phyloP scores from a whole-genome alignment of 2,113 vertebrate genomes.

The Epinephelus lanceolatus region DNA sequence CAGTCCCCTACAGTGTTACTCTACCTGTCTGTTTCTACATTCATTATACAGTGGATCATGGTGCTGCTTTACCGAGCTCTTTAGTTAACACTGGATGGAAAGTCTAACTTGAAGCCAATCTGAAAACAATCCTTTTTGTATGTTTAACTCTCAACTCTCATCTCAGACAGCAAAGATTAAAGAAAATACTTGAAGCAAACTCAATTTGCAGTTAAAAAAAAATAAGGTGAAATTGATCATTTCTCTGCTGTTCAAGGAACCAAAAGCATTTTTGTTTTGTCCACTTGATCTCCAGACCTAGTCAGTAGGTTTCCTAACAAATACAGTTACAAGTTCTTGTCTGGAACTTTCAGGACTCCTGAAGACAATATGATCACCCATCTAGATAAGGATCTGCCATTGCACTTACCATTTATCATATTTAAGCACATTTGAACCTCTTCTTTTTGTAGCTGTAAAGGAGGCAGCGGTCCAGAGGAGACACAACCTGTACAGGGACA shows the following conservation, averaged over 20 bases:
- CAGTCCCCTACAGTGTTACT: slow-evolving; percentile 21
- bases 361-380: background rate
- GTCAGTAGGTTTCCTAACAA: too few relatives aligned
- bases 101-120: background rate
- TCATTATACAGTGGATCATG: background rate
- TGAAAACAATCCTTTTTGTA: background rate
- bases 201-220: too few relatives aligned
- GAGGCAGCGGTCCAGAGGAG: slow-evolving; percentile 94
- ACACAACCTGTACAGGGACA: slow-evolving; percentile 96
- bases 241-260: too few relatives aligned
- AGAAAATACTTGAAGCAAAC: too few relatives aligned
- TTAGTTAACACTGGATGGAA: background rate
- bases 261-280: too few relatives aligned
- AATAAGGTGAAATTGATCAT: too few relatives aligned
- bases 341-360: background rate
- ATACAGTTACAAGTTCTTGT: too few relatives aligned
- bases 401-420: background rate
- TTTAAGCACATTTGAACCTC: background rate
- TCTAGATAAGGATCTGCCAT: background rate
- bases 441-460: slow-evolving; percentile 89
- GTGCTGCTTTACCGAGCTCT: background rate
- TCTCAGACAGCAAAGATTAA: background rate
- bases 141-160: background rate
- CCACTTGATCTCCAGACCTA: too few relatives aligned
- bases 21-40: background rate